A percentile compares a stretch with the other conserved stretches of the same genome.
Conservation (phyloP, 1,140 invertebrate genomes). For the Caerostris darwini region DNA sequence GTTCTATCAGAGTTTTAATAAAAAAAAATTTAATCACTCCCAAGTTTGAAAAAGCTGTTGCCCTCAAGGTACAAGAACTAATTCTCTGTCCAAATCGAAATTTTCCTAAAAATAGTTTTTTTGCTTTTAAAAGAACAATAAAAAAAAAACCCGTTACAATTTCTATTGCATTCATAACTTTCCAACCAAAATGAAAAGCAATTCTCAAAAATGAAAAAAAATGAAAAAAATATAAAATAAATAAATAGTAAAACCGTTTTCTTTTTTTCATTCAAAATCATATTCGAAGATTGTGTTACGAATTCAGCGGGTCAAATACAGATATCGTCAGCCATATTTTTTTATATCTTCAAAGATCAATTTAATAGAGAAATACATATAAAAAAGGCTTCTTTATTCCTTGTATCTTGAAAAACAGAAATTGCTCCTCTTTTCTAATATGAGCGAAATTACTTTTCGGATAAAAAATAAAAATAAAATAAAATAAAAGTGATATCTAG, state of each 20-base stretch:
- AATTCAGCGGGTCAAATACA: slow-evolving; percentile 18
- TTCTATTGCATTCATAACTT: slow-evolving; percentile 9
- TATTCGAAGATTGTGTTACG: slow-evolving; percentile 23
- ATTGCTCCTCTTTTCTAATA: slow-evolving; percentile 46
- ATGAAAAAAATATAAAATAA: not conserved
- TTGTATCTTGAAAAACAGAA: slow-evolving; percentile 3
- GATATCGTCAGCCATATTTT: not conserved
- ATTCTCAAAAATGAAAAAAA: not conserved
- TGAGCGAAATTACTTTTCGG: slow-evolving; percentile 73
- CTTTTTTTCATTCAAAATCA: not conserved
- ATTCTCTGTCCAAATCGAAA: not conserved
- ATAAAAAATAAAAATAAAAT: slow-evolving; percentile 25
- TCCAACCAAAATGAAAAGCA: not conserved
- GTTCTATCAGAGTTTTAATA: not conserved
- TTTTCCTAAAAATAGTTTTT: not conserved
- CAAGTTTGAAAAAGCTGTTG: not conserved
- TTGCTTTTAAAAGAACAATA: not conserved
- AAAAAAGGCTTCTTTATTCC: not conserved
- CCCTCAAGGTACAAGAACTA: not conserved
- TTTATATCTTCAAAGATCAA: slow-evolving; percentile 27
- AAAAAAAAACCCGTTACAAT: not conserved
- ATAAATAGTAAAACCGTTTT: not conserved
- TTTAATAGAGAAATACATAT: not conserved
- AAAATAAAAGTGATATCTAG: slow-evolving; percentile 25
- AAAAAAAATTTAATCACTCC: not conserved